These are phyloP conservation scores for Pantherophis vulpinus DNA, from an alignment of 2,797 vertebrate species.

Conservation along the genomic window DNA sequence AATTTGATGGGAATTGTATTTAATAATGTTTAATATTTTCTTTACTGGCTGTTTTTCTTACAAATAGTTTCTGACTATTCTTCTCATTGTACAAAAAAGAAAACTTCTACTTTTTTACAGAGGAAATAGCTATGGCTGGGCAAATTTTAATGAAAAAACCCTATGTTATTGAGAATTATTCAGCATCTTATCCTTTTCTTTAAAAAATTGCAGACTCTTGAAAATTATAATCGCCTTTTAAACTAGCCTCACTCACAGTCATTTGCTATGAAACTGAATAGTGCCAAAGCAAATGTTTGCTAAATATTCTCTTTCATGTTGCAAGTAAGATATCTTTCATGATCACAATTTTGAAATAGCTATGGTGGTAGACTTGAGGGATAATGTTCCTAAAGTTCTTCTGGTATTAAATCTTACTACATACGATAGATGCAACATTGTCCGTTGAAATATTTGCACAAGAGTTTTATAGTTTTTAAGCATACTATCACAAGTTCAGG, in stretches of 20 bases:
- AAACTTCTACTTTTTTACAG: background rate
- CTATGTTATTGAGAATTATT: background rate
- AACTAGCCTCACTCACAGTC: conserved; percentile 7
- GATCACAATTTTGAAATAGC: background rate
- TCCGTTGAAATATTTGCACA: background rate
- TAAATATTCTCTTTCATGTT: background rate
- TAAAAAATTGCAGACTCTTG: background rate
- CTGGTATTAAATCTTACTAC: rapidly evolving
- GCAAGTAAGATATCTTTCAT: background rate
- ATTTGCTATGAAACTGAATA: conserved; percentile 29
- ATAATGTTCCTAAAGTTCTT: background rate
- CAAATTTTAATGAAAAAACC: background rate
- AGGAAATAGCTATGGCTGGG: background rate
- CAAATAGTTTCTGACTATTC: background rate
- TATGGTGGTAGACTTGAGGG: background rate
- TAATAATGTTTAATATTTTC: background rate
- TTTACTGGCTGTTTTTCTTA: background rate
- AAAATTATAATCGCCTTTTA: background rate
- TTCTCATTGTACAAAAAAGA: background rate
- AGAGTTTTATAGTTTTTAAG: background rate
- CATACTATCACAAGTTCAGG: background rate
- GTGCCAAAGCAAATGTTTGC: conserved; percentile 11
- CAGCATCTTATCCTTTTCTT: background rate
- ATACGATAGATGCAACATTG: background rate
- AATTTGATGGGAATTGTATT: background rate